Evolutionary conservation across 2,888 invertebrate genomes (phyloP), one percentile per base, ranked within the genome.

Genomic region (Apoderus coryli): DNA sequence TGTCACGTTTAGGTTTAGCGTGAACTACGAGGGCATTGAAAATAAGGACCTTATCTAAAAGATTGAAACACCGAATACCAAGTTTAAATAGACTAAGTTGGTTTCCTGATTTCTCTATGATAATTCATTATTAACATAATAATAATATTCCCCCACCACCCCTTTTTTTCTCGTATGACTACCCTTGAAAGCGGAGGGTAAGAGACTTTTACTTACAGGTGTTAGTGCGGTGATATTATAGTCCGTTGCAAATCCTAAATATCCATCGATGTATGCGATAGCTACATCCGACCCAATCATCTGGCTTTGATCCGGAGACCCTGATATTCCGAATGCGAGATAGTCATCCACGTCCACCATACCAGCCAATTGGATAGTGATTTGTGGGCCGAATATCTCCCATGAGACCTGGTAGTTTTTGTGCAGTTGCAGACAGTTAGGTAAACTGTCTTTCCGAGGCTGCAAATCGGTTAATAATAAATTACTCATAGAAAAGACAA

Each of bases 201-300:
- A n/a, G n/a, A n/a, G n/a, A n/a, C n/a, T 4, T 29, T 16, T 14
- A 60, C 63, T 56, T 53, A 84, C 82, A 28, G 85, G 80, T 27
- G 85, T 76, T 44, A 72, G 59, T 1, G 79, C 85, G 4, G 85
- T 80, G 35, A 90, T 69, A 52, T 86, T 86, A 54, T 88, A 89
- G 62, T 90, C 90, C 2, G 65, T 60, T 6, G 80, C 78, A 45
- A 70, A 69, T 2, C 82, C 86, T 40, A 80, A 66, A 33, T 69
- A 67, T 2, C 67, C 70, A 51, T 79, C 73, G 51, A 78, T 74
- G 43, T 73, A 76, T 4, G 76, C 77, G 16, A 90, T 67, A 2
- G 81, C 77, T 16, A 81, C 76, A 63, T 90, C 90, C 0, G 84
- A 72, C 27, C 84, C 85, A 45, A 80, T 60, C 89, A 90, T 90